Base-by-base conservation (phyloP, 2,113 vertebrate species). In the Semicossyphus pulcher region DNA sequence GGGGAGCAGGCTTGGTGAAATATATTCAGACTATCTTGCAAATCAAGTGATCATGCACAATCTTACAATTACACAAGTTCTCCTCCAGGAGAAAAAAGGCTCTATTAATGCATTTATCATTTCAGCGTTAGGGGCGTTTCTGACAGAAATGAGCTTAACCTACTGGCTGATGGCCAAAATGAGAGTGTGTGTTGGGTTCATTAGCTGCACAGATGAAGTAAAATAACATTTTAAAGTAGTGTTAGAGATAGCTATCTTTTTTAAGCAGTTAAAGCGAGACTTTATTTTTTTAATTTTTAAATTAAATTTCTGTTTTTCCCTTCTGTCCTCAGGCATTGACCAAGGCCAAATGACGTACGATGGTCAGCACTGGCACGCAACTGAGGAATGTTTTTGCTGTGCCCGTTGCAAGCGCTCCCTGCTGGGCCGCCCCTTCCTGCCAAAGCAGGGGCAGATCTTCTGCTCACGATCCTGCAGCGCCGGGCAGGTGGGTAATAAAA, bases 321-420 rank as follows among this genome's bases (percentile, higher is more conserved):
- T 31, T 75, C 47, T 49, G 52, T 7, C 16, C 31, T 47, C 70
- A 99, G 98, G 98, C n/a, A 99, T 99, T 2, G 98, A 99, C 92
- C 97, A 99, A 88, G 98, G 98, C 54, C 98, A 99, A 84, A 99
- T 99, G 98, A 98, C 97, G 0, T 99, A 99, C 0, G 97, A 98
- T 0, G 98, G 98, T 21, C 97, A 98, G 66, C 98, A 99, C 90
- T 99, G 98, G 98, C 98, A 99, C 0, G 98, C 98, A 62, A 98
- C 97, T 0, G 98, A 99, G 88, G 94, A 95, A 86, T 99, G 98
- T 75, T 99, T 99, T 91, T 97, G 97, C 90, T 99, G 98, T 0
- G 97, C 96, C 0, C 96, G 95, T 73, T 99, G 98, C 90, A 98
- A 96, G 89, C 97, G 97, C 28, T 98, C 98, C 0, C 95, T 99